Base-by-base conservation (phyloP, 2,888 invertebrate species). In the Entomobrya multifasciata region DNA sequence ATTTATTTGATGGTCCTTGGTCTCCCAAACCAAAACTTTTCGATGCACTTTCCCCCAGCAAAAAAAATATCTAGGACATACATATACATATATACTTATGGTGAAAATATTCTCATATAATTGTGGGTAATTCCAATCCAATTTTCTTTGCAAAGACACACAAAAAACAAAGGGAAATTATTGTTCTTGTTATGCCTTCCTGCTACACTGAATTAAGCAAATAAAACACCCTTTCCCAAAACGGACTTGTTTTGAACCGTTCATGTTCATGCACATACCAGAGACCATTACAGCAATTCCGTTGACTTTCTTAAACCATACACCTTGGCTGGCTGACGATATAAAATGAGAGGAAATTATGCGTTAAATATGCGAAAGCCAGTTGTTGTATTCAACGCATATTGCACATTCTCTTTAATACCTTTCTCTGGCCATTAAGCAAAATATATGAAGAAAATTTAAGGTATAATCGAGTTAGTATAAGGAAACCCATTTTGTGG, bases 311-410 rank as follows among this genome's bases (percentile, higher is more conserved):
- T n/a, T n/a, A n/a, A n/a, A n/a, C n/a, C n/a, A n/a, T n/a, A n/a
- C n/a, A n/a, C n/a, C n/a, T n/a, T n/a, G n/a, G n/a, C n/a, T n/a
- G n/a, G n/a, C n/a, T n/a, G n/a, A n/a, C n/a, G n/a, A n/a, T n/a
- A n/a, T n/a, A n/a, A n/a, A n/a, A n/a, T n/a, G n/a, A n/a, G n/a
- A 44, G 25, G 41, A 41, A 72, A 52, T 49, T 52, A 72, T 49
- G 72, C 27, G 52, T 72, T 52, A 25, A 72, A 72, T 72, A 72
- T n/a, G n/a, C n/a, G n/a, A 27, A 44, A 20, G 0, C n/a, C 13
- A 22, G 22, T 67, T 67, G n/a, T 67, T 62, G 62, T 62, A 22
- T 44, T 67, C 67, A 22, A 65, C 22, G 44, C 67, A 67, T 44
- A 27, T 27, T 17, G 27, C 30, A 72, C 17, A 72, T 49, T 20